Base-by-base conservation (phyloP, 2,797 vertebrate species). In the Eidolon dupreanum region DNA sequence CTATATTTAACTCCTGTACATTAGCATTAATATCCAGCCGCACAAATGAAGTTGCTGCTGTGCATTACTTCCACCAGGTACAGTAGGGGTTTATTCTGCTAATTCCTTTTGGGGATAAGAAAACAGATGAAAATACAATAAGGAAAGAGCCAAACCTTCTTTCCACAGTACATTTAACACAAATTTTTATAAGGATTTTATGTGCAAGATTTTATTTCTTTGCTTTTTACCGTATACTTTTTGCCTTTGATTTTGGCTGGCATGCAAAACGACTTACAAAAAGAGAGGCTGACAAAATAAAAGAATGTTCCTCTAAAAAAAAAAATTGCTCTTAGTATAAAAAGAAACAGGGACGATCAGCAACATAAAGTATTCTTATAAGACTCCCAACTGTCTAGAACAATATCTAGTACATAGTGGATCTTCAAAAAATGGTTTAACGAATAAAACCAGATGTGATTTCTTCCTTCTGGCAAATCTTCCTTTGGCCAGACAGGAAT, bases 1-100 rank as follows among this genome's bases (percentile, higher is more conserved):
- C 94, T 97, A 95, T 96, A 97, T 95, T 95, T 97, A 98, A 93
- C 94, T 94, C 70, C 57, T n/a, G 41, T 84, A 78, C 74, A 93
- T 98, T 87, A 95, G 88, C 96, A 95, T 96, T 79, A 92, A 91
- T 79, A 95, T 88, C 86, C 94, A 95, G 94, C 70, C 20, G 4
- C 70, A 94, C 91, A 73, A 92, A 57, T n/a, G 88, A 90, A 33
- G 53, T 65, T 93, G 53, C 90, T 0, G 51, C 95, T 91, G 88
- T 66, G 94, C 75, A 75, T 96, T 97, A 97, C 91, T 95, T 95
- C 95, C 90, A 88, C 82, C 82, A 94, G 88, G 95, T 87, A 94
- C 24, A 19, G 83, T 66, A 33, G 94, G 86, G 65, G 78, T 90
- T 79, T 68, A 71, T 81, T 94, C 78, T 24, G 11, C 93, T 94